A percentile compares a stretch with the other conserved stretches of the same genome.
These are phyloP conservation scores for Calliopum simillimum DNA, from an alignment of 2,888 invertebrate species.

Conservation along the genomic window DNA sequence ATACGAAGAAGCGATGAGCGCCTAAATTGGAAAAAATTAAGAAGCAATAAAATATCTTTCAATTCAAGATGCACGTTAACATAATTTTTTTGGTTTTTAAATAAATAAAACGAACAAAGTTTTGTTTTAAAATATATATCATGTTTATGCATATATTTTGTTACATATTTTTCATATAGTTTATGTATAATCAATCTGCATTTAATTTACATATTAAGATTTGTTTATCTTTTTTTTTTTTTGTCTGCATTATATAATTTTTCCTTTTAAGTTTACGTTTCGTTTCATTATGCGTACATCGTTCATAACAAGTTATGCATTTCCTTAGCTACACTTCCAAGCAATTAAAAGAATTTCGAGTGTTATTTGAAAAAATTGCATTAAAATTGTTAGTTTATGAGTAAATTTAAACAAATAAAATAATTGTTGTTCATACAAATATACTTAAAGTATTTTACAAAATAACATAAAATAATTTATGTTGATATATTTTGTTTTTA, in stretches of 20 bases:
- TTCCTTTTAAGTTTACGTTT: constrained; percentile 33
- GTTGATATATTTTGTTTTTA: neutral
- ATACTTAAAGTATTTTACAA: constrained; percentile 5
- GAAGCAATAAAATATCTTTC: too few relatives aligned
- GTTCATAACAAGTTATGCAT: neutral
- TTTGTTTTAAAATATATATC: constrained; percentile 39
- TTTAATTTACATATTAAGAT: constrained; percentile 20
- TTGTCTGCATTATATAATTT: constrained; percentile 31
- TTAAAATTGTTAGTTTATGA: too few relatives aligned
- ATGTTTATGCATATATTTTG: constrained; percentile 31
- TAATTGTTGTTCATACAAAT: too few relatives aligned
- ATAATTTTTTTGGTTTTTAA: neutral
- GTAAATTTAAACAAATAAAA: too few relatives aligned
- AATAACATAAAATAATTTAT: neutral
- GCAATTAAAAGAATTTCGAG: too few relatives aligned
- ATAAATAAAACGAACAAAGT: constrained; percentile 20
- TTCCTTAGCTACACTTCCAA: too few relatives aligned
- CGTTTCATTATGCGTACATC: constrained; percentile 28
- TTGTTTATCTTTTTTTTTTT: constrained; percentile 22
- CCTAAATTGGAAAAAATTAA: too few relatives aligned
- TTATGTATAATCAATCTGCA: too few relatives aligned
- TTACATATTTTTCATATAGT: constrained; percentile 33
- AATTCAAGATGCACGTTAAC: too few relatives aligned
- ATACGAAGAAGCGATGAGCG: too few relatives aligned
- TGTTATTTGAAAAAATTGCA: too few relatives aligned